These are phyloP conservation scores for Andinoacara biseriatus DNA, from an alignment of 2,113 vertebrate genomes.

Conservation along the genomic window DNA sequence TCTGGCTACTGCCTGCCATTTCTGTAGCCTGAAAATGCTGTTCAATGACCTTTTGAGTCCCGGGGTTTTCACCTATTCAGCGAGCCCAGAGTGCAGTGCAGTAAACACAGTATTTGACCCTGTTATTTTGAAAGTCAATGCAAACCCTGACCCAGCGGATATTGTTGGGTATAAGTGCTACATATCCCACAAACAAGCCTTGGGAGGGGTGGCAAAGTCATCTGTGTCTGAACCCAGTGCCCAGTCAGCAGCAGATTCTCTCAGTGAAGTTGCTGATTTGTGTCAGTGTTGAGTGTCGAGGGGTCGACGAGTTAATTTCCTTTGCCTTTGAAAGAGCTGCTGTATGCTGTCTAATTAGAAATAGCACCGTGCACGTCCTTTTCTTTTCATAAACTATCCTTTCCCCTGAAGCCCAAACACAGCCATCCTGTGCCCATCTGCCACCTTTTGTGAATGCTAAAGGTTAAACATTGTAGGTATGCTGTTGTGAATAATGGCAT, in stretches of 20 bases:
- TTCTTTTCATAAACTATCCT: conserved; percentile 27
- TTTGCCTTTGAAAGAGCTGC: conserved; percentile 18
- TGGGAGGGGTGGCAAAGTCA: conserved; percentile 50
- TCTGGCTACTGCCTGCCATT: conserved; percentile 13
- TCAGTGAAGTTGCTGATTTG: conserved; percentile 61
- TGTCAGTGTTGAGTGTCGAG: conserved; percentile 59
- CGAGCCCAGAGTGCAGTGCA: not conserved
- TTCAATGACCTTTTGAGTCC: conserved; percentile 19
- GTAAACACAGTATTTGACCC: conserved; percentile 48
- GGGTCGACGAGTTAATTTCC: conserved; percentile 45
- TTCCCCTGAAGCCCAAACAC: conserved; percentile 13
- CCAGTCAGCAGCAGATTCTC: conserved; percentile 59
- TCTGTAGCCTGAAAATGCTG: conserved; percentile 1
- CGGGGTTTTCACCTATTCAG: conserved; percentile 29
- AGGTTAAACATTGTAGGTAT: conserved; percentile 55
- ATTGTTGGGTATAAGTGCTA: conserved; percentile 45
- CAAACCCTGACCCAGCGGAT: conserved; percentile 60
- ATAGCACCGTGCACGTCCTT: not conserved
- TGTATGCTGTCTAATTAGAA: not conserved
- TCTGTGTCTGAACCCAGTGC: conserved; percentile 47
- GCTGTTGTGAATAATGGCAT: conserved; percentile 24
- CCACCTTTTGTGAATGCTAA: conserved; percentile 35
- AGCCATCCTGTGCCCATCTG: conserved; percentile 30
- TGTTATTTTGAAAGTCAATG: conserved; percentile 57
- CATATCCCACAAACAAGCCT: conserved; percentile 49